Evolutionary conservation across 1,140 invertebrate species (phyloP).

Genomic region (Contarinia nasturtii): DNA sequence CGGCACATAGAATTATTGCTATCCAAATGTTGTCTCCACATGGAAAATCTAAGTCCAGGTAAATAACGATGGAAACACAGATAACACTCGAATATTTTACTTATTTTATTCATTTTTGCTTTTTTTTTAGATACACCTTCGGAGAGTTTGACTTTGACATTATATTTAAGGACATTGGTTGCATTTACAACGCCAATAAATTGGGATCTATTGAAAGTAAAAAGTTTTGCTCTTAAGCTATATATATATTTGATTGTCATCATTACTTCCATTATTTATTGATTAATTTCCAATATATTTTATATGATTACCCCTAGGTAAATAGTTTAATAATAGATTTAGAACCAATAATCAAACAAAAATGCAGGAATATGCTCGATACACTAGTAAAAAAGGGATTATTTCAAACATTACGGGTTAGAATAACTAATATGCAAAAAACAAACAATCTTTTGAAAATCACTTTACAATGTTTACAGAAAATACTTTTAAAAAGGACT

Average conservation of each 20-base stretch:
- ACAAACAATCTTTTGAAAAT: conserved; percentile 1
- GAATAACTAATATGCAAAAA: conserved; percentile 3
- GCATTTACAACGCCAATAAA: conserved; percentile 72
- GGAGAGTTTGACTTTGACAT: conserved; percentile 46
- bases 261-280: too few relatives aligned
- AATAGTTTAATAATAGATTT: too few relatives aligned
- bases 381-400: conserved; percentile 71
- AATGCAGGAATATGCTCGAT: conserved; percentile 84
- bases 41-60: conserved; percentile 52
- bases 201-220: conserved; percentile 58
- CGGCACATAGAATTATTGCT: conserved; percentile 69
- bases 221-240: too few relatives aligned
- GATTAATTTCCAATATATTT: too few relatives aligned
- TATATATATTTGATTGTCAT: too few relatives aligned
- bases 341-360: conserved; percentile 64
- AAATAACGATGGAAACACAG: too few relatives aligned
- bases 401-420: conserved; percentile 64
- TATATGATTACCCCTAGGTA: too few relatives aligned
- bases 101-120: too few relatives aligned
- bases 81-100: too few relatives aligned
- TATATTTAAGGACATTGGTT: conserved; percentile 70
- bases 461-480: conserved; percentile 29
- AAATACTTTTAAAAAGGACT: conserved; percentile 52
- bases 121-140: conserved; percentile 27
- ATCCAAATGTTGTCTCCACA: conserved; percentile 53